These are phyloP conservation scores for Oncorhynchus nerka DNA, from an alignment of 2,113 vertebrate genomes.

Conservation along the genomic window DNA sequence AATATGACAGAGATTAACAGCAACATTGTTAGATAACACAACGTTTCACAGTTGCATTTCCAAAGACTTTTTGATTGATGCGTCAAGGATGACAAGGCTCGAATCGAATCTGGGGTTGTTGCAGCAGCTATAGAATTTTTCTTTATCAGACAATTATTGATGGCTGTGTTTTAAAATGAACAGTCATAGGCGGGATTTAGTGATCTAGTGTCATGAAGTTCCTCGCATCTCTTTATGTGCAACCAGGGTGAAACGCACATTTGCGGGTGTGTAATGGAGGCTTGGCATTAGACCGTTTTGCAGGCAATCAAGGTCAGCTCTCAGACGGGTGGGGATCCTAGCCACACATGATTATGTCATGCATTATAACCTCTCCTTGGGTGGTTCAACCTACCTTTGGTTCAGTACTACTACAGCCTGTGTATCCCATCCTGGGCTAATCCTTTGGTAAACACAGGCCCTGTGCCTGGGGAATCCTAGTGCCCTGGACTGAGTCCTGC, in stretches of 20 bases:
- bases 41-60: neutral
- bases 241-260: too few species aligned
- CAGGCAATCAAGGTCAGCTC: neutral
- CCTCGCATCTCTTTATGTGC: too few species aligned
- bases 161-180: neutral
- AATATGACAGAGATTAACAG: neutral
- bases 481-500: slow-evolving; percentile 43
- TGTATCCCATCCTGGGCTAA: too few species aligned
- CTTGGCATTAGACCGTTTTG: neutral
- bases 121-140: neutral
- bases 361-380: too few species aligned
- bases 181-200: too few species aligned
- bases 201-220: too few species aligned
- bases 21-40: neutral
- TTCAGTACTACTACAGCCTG: slow-evolving; percentile 6
- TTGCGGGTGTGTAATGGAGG: too few species aligned
- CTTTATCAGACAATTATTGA: slow-evolving; percentile 13
- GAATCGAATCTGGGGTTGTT: neutral
- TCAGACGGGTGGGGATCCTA: neutral
- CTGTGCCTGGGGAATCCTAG: neutral
- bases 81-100: neutral
- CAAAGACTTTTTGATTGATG: neutral
- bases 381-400: neutral
- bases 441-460: too few species aligned
- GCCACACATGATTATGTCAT: neutral